Evolutionary conservation across 2,888 invertebrate genomes (phyloP).

Genomic region (Reticulitermes lucifugus): DNA sequence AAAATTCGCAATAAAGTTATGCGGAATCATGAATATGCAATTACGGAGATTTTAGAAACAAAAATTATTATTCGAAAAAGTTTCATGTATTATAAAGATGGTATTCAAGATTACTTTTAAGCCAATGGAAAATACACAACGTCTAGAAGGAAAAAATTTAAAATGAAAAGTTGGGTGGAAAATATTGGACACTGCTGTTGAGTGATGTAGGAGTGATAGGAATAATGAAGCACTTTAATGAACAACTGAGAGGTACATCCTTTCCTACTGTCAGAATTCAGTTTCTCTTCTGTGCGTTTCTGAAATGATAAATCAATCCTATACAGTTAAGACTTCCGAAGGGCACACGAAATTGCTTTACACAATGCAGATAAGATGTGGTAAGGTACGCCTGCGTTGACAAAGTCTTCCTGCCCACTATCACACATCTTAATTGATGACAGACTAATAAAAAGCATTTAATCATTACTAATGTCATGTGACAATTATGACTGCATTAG

Average conservation of each 20-base stretch:
- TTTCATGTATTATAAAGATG: not conserved
- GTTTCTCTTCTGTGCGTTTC: too few species aligned
- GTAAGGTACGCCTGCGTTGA: too few species aligned
- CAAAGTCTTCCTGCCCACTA: too few species aligned
- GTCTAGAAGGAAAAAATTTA: not conserved
- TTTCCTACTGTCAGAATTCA: not conserved
- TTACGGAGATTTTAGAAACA: not conserved
- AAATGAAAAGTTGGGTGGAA: not conserved
- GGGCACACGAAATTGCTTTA: too few species aligned
- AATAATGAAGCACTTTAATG: not conserved
- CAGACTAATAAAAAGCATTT: too few species aligned
- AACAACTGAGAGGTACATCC: not conserved
- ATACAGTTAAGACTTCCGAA: too few species aligned
- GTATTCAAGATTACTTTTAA: not conserved
- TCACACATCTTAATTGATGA: too few species aligned
- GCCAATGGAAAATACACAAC: constrained; percentile 6
- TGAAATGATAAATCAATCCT: too few species aligned
- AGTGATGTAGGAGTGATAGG: not conserved
- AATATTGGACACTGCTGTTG: not conserved
- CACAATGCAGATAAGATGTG: too few species aligned
- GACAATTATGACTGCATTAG: too few species aligned
- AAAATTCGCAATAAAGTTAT: not conserved
- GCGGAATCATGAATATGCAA: constrained; percentile 6
- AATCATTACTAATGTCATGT: too few species aligned
- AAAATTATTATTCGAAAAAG: not conserved